Conservation (phyloP, 2,113 vertebrate genomes). For the Calyptomena viridis region DNA sequence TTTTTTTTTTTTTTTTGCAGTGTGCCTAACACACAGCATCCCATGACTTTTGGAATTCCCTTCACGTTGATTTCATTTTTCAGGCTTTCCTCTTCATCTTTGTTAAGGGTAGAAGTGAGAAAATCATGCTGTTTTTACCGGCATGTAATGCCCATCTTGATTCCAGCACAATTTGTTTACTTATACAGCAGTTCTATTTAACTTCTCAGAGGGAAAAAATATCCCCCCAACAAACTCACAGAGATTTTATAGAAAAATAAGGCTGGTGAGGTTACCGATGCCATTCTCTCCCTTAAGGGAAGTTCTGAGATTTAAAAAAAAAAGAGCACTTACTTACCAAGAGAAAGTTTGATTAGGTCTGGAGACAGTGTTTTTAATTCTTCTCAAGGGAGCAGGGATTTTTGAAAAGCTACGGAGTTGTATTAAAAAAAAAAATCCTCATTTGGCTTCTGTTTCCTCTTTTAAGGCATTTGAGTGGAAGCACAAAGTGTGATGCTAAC, state of each 20-base stretch:
- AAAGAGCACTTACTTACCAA: background rate
- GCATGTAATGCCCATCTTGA: background rate
- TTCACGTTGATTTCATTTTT: background rate
- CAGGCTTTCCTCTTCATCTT: background rate
- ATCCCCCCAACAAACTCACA: background rate
- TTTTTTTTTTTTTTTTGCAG: background rate
- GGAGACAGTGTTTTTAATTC: background rate
- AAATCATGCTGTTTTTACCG: background rate
- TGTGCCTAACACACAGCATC: background rate
- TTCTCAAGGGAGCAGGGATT: background rate
- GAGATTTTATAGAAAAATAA: background rate
- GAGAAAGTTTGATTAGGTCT: background rate
- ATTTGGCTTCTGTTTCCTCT: conserved; percentile 3
- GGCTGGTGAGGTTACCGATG: background rate
- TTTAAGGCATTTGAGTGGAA: conserved; percentile 43
- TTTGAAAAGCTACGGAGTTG: background rate
- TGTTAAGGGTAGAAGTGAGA: background rate
- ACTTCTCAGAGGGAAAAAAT: background rate
- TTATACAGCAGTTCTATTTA: background rate
- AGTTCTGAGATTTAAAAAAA: background rate
- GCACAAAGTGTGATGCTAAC: conserved; percentile 19
- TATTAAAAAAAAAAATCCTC: background rate
- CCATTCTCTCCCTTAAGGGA: background rate
- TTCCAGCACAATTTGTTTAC: background rate
- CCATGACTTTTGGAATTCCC: background rate